Conservation (phyloP, 2,888 invertebrate genomes). For the Phoronis australis region DNA sequence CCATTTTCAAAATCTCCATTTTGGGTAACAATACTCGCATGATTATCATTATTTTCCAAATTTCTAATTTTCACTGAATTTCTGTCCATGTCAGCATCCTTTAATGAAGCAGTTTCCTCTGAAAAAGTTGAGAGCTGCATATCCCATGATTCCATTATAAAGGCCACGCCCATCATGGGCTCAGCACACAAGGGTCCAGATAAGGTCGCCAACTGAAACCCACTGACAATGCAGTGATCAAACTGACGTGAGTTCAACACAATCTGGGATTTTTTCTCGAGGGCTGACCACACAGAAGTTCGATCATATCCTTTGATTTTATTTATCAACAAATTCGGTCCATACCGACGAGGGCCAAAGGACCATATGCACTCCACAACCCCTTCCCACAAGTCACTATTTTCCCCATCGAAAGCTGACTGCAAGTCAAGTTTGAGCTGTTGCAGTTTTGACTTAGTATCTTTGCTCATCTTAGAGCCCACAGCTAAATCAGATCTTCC, state of each 20-base stretch:
- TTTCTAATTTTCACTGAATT: no score
- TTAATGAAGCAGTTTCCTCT: not conserved
- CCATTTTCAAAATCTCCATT: not conserved
- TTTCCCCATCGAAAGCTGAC: conserved; percentile 60
- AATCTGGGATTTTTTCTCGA: conserved; percentile 12
- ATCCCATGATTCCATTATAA: conserved; percentile 80
- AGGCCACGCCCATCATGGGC: conserved; percentile 86
- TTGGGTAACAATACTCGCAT: no score
- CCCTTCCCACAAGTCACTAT: conserved; percentile 57
- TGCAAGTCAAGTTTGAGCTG: conserved; percentile 60
- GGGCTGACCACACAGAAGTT: conserved; percentile 52
- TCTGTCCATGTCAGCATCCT: conserved; percentile 3
- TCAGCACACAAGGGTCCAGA: conserved; percentile 96
- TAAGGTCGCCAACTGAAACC: conserved; percentile 65
- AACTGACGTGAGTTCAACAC: conserved; percentile 25
- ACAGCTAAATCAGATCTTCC: no score
- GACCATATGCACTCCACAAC: conserved; percentile 68
- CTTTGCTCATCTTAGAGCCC: no score
- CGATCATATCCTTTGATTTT: conserved; percentile 65
- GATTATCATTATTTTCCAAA: no score
- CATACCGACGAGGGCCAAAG: conserved; percentile 82
- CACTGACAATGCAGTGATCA: conserved; percentile 59
- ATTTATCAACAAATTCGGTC: conserved; percentile 85
- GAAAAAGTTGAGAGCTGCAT: conserved; percentile 43
- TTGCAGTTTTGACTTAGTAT: no score